Conservation (phyloP, 1,140 invertebrate genomes). For the Gonatopus flavifemur region DNA sequence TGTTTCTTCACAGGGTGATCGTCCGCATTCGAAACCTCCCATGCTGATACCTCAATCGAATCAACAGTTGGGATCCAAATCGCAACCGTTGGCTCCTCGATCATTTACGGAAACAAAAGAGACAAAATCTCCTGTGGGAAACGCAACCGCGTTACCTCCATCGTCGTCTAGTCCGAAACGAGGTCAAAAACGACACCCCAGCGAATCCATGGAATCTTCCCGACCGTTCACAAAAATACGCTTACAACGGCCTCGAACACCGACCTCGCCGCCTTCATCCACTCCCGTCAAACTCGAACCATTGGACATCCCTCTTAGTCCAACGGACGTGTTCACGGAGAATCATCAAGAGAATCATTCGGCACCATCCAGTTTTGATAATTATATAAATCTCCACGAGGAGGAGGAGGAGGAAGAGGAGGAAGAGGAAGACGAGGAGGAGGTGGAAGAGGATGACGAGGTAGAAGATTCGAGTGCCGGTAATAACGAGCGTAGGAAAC, state of each 20-base stretch:
- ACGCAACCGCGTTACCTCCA: too few species aligned
- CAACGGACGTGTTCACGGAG: slow-evolving; percentile 43
- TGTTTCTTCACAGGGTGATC: slow-evolving; percentile 1
- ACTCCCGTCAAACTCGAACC: slow-evolving; percentile 48
- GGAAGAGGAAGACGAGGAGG: slow-evolving; percentile 22
- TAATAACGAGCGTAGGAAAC: too few species aligned
- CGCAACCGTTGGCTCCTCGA: slow-evolving; percentile 33
- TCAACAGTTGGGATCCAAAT: slow-evolving; percentile 21
- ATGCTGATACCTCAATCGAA: slow-evolving; percentile 45
- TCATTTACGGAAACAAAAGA: slow-evolving; percentile 42
- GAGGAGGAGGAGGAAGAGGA: slow-evolving; percentile 50
- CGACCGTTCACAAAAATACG: slow-evolving; percentile 49
- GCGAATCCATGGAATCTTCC: slow-evolving; percentile 34
- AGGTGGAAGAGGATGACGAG: slow-evolving; percentile 14
- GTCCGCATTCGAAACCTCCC: slow-evolving; percentile 42
- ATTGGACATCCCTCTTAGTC: slow-evolving; percentile 50
- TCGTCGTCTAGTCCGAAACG: slow-evolving; percentile 46
- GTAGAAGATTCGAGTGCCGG: slow-evolving; percentile 24
- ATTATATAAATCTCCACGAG: slow-evolving; percentile 43
- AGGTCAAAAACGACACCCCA: slow-evolving; percentile 42
- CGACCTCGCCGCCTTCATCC: slow-evolving; percentile 31
- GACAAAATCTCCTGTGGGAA: slow-evolving; percentile 31
- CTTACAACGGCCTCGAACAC: slow-evolving; percentile 40
- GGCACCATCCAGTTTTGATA: slow-evolving; percentile 35
- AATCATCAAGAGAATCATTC: slow-evolving; percentile 36